phyloP scores from a whole-genome alignment of 2,797 vertebrate species.

The Chiloscyllium punctatum region DNA sequence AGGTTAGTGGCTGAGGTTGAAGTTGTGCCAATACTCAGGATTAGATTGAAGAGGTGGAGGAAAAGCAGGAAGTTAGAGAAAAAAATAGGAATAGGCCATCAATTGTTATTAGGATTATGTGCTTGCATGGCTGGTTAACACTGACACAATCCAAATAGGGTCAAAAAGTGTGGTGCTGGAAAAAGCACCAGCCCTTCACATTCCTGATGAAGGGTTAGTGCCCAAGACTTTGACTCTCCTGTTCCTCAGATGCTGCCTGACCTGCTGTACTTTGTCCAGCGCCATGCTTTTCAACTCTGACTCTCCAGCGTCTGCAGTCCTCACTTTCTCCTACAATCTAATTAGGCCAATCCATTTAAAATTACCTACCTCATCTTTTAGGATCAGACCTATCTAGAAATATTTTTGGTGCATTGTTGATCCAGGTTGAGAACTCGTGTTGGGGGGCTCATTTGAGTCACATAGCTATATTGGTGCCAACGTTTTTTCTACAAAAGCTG shows the following conservation, averaged over 20 bases:
- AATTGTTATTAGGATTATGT: neutral
- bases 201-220: no score
- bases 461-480: neutral
- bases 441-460: neutral
- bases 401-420: neutral
- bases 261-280: no score
- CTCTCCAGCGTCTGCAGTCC: no score
- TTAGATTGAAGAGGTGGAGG: neutral
- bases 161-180: no score
- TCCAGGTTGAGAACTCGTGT: neutral
- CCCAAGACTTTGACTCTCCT: no score
- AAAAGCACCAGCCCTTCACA: no score
- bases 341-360: neutral
- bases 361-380: neutral
- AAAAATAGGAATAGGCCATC: neutral
- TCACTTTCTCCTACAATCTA: no score
- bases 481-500: neutral
- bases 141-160: neutral
- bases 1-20: neutral
- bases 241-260: no score
- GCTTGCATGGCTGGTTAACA: neutral
- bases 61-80: neutral
- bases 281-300: no score
- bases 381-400: neutral
- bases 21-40: neutral